Evolutionary conservation across 2,797 vertebrate species (phyloP).

Genomic region (Tokudaia tokunoshimensis): DNA sequence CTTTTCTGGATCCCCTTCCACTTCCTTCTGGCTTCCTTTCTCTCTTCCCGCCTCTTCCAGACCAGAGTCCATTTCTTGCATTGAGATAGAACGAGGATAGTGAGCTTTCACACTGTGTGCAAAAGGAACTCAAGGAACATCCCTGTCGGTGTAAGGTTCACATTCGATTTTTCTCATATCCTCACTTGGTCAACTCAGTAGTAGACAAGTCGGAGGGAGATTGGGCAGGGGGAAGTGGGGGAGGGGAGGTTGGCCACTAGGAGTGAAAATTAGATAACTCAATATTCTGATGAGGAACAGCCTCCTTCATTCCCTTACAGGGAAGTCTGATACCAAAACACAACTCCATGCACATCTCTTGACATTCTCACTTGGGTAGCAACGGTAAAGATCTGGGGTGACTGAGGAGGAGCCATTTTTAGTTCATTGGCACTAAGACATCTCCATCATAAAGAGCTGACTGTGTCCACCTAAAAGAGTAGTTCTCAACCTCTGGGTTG

Average conservation of each 20-base stretch:
- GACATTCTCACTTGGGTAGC: not conserved
- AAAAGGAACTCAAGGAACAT: not conserved
- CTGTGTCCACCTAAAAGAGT: not conserved
- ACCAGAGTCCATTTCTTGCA: not conserved
- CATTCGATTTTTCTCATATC: not conserved
- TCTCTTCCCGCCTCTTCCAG: not conserved
- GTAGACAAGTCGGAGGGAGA: not conserved
- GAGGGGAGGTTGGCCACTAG: not conserved
- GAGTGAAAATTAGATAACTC: not conserved
- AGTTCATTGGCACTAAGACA: not conserved
- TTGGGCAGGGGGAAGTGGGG: not conserved
- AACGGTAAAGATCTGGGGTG: not conserved
- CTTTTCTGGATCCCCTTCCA: accelerated
- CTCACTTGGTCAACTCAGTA: not conserved
- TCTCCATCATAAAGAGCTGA: not conserved
- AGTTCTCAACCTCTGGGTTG: not conserved
- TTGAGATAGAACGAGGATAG: not conserved
- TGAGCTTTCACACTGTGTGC: constrained; percentile 9
- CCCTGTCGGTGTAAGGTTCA: not conserved
- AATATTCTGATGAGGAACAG: not conserved
- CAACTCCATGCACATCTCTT: no score
- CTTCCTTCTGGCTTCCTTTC: not conserved
- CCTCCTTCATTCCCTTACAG: not conserved
- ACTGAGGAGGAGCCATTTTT: not conserved
- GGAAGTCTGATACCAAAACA: not conserved